These are phyloP conservation scores for Carapus acus DNA, from an alignment of 2,797 vertebrate species.

Conservation along the genomic window DNA sequence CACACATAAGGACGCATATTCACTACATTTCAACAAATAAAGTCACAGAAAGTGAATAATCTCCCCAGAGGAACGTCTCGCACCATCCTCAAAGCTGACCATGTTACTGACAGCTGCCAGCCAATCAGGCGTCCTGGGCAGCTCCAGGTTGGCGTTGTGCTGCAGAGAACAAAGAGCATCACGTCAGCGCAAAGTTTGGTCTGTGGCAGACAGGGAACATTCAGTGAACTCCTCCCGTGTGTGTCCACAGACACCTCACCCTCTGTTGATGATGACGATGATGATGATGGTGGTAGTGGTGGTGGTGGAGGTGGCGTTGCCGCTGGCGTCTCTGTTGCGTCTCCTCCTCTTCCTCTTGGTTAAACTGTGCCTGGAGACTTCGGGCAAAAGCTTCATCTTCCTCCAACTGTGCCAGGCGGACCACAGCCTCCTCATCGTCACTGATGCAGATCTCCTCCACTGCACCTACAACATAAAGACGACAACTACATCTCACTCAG, in stretches of 20 bases:
- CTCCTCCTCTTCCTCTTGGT: slow-evolving; percentile 62
- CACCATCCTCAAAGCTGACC: slow-evolving; percentile 30
- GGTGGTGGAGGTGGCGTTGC: slow-evolving; percentile 13
- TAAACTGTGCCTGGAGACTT: slow-evolving; percentile 73
- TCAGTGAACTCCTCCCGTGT: too few species aligned
- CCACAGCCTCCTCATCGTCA: slow-evolving; percentile 63
- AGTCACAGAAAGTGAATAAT: too few species aligned
- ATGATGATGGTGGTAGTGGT: slow-evolving; percentile 19
- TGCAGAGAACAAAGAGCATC: slow-evolving; percentile 19
- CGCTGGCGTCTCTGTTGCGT: slow-evolving; percentile 12
- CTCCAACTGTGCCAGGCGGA: slow-evolving; percentile 64
- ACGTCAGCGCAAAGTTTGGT: too few species aligned
- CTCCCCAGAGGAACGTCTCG: background rate
- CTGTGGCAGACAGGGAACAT: too few species aligned
- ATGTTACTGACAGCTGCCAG: slow-evolving; percentile 45
- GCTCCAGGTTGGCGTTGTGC: slow-evolving; percentile 27
- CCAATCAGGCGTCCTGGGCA: slow-evolving; percentile 46
- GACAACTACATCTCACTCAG: background rate
- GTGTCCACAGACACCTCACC: too few species aligned
- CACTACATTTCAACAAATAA: background rate
- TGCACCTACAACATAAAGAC: slow-evolving; percentile 1
- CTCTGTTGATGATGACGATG: slow-evolving; percentile 12
- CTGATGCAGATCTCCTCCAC: slow-evolving; percentile 64
- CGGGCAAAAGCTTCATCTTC: slow-evolving; percentile 71
- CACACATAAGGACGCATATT: slow-evolving; percentile 1